Evolutionary conservation across 1,140 invertebrate species (phyloP).

Genomic region (Zaprionus camerounensis): DNA sequence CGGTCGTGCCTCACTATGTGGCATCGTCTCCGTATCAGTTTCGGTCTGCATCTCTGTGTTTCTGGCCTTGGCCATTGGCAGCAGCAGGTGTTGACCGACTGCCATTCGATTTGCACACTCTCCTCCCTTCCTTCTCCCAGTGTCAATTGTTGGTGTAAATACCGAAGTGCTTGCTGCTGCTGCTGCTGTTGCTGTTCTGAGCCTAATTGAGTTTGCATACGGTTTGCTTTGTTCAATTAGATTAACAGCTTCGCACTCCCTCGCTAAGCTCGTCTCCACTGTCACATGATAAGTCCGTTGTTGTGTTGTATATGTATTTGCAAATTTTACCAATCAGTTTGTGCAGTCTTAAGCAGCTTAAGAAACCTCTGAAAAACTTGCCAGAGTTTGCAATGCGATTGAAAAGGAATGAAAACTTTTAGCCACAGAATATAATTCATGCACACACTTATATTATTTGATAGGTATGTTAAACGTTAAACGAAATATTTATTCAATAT

Average conservation of each 20-base stretch:
- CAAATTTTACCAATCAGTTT: conserved; percentile 8
- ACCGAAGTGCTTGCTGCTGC: conserved; percentile 11
- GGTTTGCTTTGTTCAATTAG: conserved; percentile 65
- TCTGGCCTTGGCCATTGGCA: background rate
- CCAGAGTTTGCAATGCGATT: background rate
- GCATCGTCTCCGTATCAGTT: background rate
- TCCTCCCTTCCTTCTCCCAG: background rate
- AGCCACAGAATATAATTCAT: too few relatives aligned
- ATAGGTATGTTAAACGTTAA: background rate
- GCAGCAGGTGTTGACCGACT: conserved; percentile 48
- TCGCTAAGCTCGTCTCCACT: background rate
- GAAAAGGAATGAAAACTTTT: background rate
- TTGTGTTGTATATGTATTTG: background rate
- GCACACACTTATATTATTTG: background rate
- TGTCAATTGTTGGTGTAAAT: conserved; percentile 36
- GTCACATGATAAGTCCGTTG: background rate
- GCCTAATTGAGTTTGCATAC: conserved; percentile 61
- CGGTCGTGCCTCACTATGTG: conserved; percentile 4
- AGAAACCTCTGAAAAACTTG: background rate
- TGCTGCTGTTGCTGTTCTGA: conserved; percentile 16
- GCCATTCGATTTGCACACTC: conserved; percentile 30
- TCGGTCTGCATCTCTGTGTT: background rate
- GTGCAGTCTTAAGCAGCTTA: background rate
- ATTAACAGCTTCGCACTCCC: conserved; percentile 39
- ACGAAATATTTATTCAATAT: too few relatives aligned